Evolutionary conservation across 1,140 invertebrate genomes (phyloP).

Genomic region (Lordiphosa clarofinis): DNA sequence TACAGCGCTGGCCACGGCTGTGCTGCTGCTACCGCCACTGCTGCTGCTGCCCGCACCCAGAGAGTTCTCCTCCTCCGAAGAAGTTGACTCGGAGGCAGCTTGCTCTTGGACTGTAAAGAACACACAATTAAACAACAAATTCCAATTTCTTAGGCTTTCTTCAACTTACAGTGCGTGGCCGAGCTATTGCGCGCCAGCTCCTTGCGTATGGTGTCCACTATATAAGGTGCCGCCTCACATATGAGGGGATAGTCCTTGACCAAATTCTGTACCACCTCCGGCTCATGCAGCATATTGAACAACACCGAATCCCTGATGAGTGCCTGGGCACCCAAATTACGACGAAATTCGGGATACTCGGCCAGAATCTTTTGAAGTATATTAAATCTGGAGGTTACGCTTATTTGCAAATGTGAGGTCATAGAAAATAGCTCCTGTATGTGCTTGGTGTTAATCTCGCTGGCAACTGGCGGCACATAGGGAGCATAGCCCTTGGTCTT

Average conservation of each 20-base stretch:
- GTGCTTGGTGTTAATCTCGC: conserved; percentile 56
- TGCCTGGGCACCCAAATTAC: conserved; percentile 72
- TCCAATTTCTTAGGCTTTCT: too few relatives aligned
- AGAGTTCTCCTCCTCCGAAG: conserved; percentile 75
- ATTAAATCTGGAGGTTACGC: conserved; percentile 68
- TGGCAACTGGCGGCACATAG: conserved; percentile 48
- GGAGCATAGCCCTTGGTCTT: conserved; percentile 60
- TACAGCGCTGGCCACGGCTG: conserved; percentile 41
- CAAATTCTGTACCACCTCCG: conserved; percentile 67
- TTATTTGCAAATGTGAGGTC: conserved; percentile 73
- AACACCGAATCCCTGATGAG: conserved; percentile 74
- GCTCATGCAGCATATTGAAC: conserved; percentile 68
- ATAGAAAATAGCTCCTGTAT: conserved; percentile 69
- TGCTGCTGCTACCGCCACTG: conserved; percentile 54
- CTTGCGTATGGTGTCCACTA: conserved; percentile 74
- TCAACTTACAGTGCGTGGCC: conserved; percentile 51
- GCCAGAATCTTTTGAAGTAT: conserved; percentile 71
- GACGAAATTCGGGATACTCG: conserved; percentile 75
- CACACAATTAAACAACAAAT: not conserved
- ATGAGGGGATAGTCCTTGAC: conserved; percentile 71
- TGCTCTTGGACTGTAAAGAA: conserved; percentile 62
- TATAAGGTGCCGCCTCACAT: conserved; percentile 70
- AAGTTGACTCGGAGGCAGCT: conserved; percentile 71
- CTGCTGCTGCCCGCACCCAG: conserved; percentile 70
- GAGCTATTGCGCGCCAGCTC: conserved; percentile 65